Percentiles rank a stretch among this genome's conserved stretches.
Evolutionary conservation across 2,797 vertebrate genomes (phyloP).

Genomic region (Pangasius sanitwongsei): DNA sequence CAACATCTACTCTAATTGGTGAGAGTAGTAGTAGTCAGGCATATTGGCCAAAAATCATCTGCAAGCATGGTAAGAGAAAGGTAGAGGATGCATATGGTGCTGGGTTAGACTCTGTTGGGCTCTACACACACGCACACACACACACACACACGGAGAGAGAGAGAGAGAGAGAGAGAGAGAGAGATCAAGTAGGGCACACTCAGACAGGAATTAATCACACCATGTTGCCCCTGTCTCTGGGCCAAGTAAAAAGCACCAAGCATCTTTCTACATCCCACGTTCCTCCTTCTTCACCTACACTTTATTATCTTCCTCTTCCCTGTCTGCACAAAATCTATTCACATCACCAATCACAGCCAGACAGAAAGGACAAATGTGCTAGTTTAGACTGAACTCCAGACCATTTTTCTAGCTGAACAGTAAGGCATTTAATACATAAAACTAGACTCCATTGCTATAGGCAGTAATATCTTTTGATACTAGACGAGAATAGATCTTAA

Average conservation of each 20-base stretch:
- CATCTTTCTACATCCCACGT: conserved; percentile 59
- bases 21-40: conserved; percentile 51
- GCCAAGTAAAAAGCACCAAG: conserved; percentile 61
- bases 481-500: not conserved
- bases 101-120: conserved; percentile 55
- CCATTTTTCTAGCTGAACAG: conserved; percentile 6
- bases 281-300: conserved; percentile 36
- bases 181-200: conserved; percentile 63
- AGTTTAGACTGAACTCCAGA: not conserved
- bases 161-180: too few relatives aligned
- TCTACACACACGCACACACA: conserved; percentile 27
- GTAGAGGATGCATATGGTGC: conserved; percentile 51
- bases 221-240: conserved; percentile 70
- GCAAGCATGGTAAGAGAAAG: conserved; percentile 68
- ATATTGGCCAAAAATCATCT: conserved; percentile 58
- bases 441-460: not conserved
- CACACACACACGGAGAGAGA: not conserved
- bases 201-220: conserved; percentile 75
- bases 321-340: conserved; percentile 21
- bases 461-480: not conserved
- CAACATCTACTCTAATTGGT: conserved; percentile 56
- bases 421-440: conserved; percentile 24
- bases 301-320: conserved; percentile 30
- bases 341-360: conserved; percentile 14
- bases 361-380: conserved; percentile 32